Conservation (phyloP, 2,888 invertebrate species). For the Synanthedon tipuliformis region DNA sequence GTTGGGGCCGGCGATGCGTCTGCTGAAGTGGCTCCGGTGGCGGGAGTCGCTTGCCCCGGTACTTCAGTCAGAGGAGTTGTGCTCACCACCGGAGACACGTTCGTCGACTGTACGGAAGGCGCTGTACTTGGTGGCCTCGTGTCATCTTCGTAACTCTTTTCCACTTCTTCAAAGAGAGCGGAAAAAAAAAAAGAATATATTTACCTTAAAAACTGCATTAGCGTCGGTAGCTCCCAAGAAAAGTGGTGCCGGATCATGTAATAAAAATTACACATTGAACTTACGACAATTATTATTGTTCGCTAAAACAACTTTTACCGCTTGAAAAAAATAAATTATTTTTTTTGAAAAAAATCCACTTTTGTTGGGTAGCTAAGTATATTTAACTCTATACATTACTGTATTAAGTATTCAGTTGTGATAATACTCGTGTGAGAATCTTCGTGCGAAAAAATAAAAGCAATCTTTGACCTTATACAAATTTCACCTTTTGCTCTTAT, state of each 20-base stretch:
- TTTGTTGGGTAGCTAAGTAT: background rate
- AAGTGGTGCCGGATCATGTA: constrained; percentile 12
- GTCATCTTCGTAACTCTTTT: constrained; percentile 23
- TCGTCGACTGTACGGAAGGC: constrained; percentile 1
- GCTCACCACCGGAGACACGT: constrained; percentile 1
- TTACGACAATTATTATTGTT: constrained; percentile 37
- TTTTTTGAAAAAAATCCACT: background rate
- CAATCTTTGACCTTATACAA: no score
- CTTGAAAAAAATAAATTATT: no score
- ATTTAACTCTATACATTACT: no score
- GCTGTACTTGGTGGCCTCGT: background rate
- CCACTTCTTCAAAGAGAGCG: constrained; percentile 41
- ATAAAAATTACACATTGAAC: constrained; percentile 10
- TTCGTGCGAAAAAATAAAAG: no score
- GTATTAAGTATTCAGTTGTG: no score
- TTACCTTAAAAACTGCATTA: background rate
- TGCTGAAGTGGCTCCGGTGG: background rate
- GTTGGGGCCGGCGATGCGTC: constrained; percentile 6
- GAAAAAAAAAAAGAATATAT: constrained; percentile 9
- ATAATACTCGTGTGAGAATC: no score
- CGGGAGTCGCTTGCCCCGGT: constrained; percentile 3
- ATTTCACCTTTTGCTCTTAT: no score
- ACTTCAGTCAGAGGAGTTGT: constrained; percentile 1
- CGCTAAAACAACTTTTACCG: constrained; percentile 3
- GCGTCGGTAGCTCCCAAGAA: constrained; percentile 17